Evolutionary conservation across 2,113 vertebrate species (phyloP).

Genomic region (Onychostruthus taczanowskii): DNA sequence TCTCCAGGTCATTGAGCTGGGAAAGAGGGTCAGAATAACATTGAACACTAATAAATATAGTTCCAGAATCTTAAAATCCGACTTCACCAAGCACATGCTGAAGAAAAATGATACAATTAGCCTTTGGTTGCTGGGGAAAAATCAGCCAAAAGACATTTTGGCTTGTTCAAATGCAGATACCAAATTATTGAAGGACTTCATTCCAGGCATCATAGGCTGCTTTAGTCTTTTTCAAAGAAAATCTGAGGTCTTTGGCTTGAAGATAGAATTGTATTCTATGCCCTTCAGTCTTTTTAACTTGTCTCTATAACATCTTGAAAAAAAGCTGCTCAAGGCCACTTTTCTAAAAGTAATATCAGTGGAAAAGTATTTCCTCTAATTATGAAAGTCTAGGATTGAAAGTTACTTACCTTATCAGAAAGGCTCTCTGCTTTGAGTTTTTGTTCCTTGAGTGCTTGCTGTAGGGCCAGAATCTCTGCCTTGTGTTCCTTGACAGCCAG

Average conservation of each 20-base stretch:
- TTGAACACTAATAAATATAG: neutral
- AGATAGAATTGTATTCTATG: neutral
- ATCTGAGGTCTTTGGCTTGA: neutral
- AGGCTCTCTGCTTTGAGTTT: conserved; percentile 97
- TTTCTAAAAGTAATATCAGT: neutral
- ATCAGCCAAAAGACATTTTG: neutral
- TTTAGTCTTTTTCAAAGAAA: neutral
- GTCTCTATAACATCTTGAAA: neutral
- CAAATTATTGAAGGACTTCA: neutral
- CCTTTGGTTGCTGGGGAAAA: neutral
- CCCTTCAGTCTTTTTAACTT: neutral
- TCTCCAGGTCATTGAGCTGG: conserved; percentile 94
- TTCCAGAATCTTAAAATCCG: neutral
- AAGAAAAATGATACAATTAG: neutral
- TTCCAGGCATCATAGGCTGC: neutral
- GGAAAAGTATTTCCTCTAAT: neutral
- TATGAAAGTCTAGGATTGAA: neutral
- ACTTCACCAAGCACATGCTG: neutral
- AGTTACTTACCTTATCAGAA: conserved; percentile 88
- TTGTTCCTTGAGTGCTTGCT: conserved; percentile 97
- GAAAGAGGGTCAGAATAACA: neutral
- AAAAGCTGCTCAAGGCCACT: neutral
- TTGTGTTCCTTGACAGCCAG: conserved; percentile 97
- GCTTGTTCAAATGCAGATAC: neutral
- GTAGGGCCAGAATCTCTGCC: conserved; percentile 92